Evolutionary conservation across 2,888 invertebrate species (phyloP).

Genomic region (Morpho achilles): DNA sequence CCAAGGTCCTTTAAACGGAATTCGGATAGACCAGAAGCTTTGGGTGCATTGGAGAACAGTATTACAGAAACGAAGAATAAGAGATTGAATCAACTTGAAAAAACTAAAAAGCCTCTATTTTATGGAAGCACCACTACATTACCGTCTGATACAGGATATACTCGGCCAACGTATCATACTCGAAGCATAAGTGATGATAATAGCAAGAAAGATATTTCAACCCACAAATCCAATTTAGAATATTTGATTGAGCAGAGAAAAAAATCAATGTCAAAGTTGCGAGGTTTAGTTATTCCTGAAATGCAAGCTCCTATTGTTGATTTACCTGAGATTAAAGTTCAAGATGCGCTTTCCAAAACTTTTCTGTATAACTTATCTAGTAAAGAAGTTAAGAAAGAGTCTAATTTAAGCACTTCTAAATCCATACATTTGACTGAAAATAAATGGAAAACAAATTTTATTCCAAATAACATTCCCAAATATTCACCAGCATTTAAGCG

Average conservation of each 20-base stretch:
- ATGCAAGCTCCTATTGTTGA: constrained; percentile 82
- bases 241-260: constrained; percentile 89
- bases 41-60: constrained; percentile 71
- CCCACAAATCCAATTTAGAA: constrained; percentile 83
- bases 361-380: constrained; percentile 62
- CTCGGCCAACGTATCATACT: constrained; percentile 55
- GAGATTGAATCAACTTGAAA: constrained; percentile 31
- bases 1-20: constrained; percentile 57
- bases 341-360: constrained; percentile 75
- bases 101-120: constrained; percentile 60
- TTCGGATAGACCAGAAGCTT: constrained; percentile 64
- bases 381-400: constrained; percentile 46
- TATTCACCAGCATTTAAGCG: constrained; percentile 91
- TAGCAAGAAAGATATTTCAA: constrained; percentile 52
- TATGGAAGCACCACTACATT: constrained; percentile 69
- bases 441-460: constrained; percentile 64
- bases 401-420: constrained; percentile 48
- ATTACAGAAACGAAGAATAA: constrained; percentile 40
- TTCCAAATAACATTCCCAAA: constrained; percentile 82
- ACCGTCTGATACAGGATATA: constrained; percentile 52
- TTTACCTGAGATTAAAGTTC: constrained; percentile 90
- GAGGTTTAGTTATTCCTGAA: constrained; percentile 94
- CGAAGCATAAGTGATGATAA: constrained; percentile 69
- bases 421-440: constrained; percentile 53
- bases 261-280: constrained; percentile 89